Base-by-base conservation (phyloP, 2,888 invertebrate species). In the Stegophylla sp. region DNA sequence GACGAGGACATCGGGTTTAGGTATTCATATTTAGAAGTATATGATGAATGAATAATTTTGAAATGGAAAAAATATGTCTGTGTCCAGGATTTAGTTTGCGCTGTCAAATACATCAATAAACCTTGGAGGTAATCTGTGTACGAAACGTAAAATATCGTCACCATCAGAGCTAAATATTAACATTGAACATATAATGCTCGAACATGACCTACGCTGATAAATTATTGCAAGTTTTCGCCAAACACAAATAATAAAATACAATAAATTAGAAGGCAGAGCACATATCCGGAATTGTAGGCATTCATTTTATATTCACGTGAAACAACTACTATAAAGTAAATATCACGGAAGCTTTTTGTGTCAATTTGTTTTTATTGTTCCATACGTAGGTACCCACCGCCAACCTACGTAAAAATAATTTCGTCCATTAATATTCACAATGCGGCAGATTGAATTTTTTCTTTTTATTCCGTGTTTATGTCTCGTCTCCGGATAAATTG, bases 71-170 rank as follows among this genome's bases (percentile, higher is more conserved):
- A 69, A n/a, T 69, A n/a, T 51, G 26, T 26, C 10, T 4, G 17
- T 56, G n/a, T n/a, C n/a, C n/a, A 23, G 12, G 56, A 56, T 20
- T 28, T 2, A 28, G 45, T 28, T 59, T 61, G 61, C 45, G 45
- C 43, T 20, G 45, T 73, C 59, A 61, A 73, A 61, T 61, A 61
- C 45, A 61, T 73, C 73, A 28, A 73, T 73, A 73, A 73, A 73
- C 73, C 73, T 73, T 73, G 73, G 61, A 61, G 45, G 28, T 56
- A 61, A 73, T 61, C 45, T 28, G 43, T 61, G n/a, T 61, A 45
- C 17, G 9, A 45, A 73, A 61, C 28, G 26, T 41, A 41, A 56
- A n/a, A 72, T 20, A 43, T 9, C 64, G 43, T 43, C 56, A 20
- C 51, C 28, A 34, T 28, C 41, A 3, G 23, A 17, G 56, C 41